Evolutionary conservation across 2,797 vertebrate species (phyloP).

Genomic region (Spea hammondii): DNA sequence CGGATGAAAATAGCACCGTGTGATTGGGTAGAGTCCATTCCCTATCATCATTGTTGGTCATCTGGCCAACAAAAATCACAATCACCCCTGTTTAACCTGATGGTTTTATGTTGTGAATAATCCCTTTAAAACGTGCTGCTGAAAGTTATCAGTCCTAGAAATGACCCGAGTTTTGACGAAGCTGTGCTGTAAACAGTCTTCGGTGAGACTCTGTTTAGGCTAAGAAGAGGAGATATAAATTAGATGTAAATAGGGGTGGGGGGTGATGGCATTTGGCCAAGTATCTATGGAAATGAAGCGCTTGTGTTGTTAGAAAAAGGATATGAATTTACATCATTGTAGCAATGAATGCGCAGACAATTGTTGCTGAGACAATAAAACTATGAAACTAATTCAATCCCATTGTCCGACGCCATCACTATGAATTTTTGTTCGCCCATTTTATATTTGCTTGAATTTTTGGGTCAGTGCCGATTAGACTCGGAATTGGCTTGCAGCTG

Average conservation of each 20-base stretch:
- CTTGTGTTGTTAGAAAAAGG: constrained; percentile 14
- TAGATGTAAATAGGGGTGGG: constrained; percentile 36
- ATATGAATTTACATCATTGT: constrained; percentile 30
- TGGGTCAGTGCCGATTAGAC: constrained; percentile 53
- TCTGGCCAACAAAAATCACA: too few relatives aligned
- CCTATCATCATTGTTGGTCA: too few relatives aligned
- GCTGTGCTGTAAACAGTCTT: too few relatives aligned
- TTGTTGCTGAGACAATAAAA: constrained; percentile 25
- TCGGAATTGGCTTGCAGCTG: constrained; percentile 49
- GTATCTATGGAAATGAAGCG: constrained; percentile 40
- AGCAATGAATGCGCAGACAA: constrained; percentile 43
- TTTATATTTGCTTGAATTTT: constrained; percentile 51
- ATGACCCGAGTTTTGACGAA: too few relatives aligned
- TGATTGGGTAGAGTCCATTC: too few relatives aligned
- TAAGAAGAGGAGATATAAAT: constrained; percentile 33
- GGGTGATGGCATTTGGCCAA: constrained; percentile 18
- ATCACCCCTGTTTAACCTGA: too few relatives aligned
- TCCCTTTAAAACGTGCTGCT: too few relatives aligned
- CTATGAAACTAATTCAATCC: constrained; percentile 21
- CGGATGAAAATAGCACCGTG: too few relatives aligned
- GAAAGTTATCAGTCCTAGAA: too few relatives aligned
- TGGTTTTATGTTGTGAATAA: too few relatives aligned
- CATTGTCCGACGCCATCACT: constrained; percentile 42
- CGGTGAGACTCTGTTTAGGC: constrained; percentile 20
- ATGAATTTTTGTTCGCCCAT: constrained; percentile 47